These are phyloP conservation scores for Buphagus erythrorhynchus DNA, from an alignment of 2,797 vertebrate genomes.

Conservation along the genomic window DNA sequence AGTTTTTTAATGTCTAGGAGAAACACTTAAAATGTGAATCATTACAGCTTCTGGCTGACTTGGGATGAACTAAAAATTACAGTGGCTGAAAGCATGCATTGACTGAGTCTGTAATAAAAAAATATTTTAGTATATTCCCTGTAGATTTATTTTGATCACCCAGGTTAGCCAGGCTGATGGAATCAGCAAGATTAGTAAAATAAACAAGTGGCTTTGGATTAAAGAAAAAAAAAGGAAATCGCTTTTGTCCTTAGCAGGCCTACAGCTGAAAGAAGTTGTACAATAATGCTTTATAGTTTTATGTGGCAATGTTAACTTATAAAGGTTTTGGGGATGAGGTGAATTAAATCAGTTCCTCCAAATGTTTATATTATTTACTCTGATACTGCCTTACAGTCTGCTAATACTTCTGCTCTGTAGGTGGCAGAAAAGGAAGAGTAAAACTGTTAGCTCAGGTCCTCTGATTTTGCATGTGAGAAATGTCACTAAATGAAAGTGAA, in stretches of 20 bases:
- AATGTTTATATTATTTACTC: background rate
- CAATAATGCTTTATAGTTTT: background rate
- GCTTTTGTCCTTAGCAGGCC: background rate
- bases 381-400: background rate
- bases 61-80: constrained; percentile 39
- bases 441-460: background rate
- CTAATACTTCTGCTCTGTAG: background rate
- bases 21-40: constrained; percentile 9
- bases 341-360: background rate
- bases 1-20: background rate
- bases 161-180: background rate
- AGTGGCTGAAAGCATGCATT: background rate
- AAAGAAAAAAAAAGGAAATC: background rate
- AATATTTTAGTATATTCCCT: background rate
- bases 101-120: constrained; percentile 4
- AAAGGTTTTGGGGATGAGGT: background rate
- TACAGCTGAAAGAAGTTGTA: background rate
- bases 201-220: background rate
- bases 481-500: background rate
- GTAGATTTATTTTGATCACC: background rate
- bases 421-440: background rate
- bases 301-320: background rate
- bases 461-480: background rate
- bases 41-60: background rate
- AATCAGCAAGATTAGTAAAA: background rate